Evolutionary conservation across 2,113 vertebrate species (phyloP).

Genomic region (Limanda limanda): DNA sequence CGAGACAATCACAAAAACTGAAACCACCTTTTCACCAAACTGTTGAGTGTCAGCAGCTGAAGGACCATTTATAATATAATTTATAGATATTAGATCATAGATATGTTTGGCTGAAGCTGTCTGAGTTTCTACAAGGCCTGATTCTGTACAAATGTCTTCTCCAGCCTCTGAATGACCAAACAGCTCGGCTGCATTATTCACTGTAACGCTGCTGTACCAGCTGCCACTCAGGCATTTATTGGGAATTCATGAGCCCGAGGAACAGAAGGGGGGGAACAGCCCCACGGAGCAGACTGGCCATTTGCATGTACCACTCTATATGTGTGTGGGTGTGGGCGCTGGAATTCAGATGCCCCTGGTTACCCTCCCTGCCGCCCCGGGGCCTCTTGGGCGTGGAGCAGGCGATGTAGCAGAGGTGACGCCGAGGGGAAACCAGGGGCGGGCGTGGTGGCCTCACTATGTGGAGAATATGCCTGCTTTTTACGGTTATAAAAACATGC

Average conservation of each 20-base stretch:
- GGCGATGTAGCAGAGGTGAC: constrained; percentile 37
- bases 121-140: background rate
- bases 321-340: constrained; percentile 17
- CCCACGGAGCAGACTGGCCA: constrained; percentile 52
- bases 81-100: background rate
- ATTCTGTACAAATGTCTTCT: constrained; percentile 9
- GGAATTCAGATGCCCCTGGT: constrained; percentile 61
- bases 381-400: constrained; percentile 65
- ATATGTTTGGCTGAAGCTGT: background rate
- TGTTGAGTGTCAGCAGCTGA: background rate
- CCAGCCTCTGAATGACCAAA: constrained; percentile 33
- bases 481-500: background rate
- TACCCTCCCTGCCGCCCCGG: constrained; percentile 38
- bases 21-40: background rate
- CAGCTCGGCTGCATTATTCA: constrained; percentile 31
- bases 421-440: constrained; percentile 17
- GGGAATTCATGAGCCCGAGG: constrained; percentile 17
- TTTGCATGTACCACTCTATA: constrained; percentile 24
- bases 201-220: constrained; percentile 47
- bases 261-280: constrained; percentile 41
- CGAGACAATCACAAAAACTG: background rate
- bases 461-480: background rate
- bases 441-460: constrained; percentile 2
- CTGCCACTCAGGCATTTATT: constrained; percentile 50
- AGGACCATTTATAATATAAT: background rate